Evolutionary conservation across 1,140 invertebrate genomes (phyloP), one percentile per base, ranked within the genome.

Genomic region (Panagrolaimus sp.): DNA sequence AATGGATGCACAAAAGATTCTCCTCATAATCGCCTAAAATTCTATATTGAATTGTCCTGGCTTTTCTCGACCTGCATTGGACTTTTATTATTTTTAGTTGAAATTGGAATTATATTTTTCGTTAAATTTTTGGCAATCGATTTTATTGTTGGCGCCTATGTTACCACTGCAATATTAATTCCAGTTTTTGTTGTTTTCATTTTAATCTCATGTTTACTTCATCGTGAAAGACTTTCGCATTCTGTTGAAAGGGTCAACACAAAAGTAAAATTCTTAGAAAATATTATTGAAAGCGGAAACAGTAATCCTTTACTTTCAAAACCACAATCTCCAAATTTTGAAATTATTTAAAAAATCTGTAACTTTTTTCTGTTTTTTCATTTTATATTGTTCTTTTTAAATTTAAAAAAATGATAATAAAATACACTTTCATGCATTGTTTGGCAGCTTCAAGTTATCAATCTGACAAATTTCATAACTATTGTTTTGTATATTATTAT

Each of bases 41-140:
- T 89, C 15, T 97, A 96, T 82, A 97, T 98, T 21, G 94, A 97
- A 84, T 89, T 93, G 43, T 93, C 95, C 0, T 98, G 95, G 95
- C 90, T 91, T 4, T 96, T 95, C 82, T 96, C 93, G 0, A 98
- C 94, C 0, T 86, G 96, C 1, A 86, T 98, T 43, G 95, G 94
- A 0, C 88, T 98, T 1, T 85, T 98, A 47, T 84, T 98, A 8
- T 98, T 98, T 83, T 86, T 98, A 15, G 86, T 92, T 14, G 94
- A 97, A 86, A 94, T 98, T 68, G 93, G 91, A 0, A 91, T 98
- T 71, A 87, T 97, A 0, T 95, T 92, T 83, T 97, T 93, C 91
- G 84, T 88, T 5, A 86, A 86, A 71, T 86, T 86, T 76, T 78
- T 80, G 62, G 76, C 72, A 0, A 63, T 80, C 12, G 77, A 73